Percentiles rank a stretch among this genome's conserved stretches.
Conservation (phyloP, 2,113 vertebrate genomes). For the Mustela nigripes region DNA sequence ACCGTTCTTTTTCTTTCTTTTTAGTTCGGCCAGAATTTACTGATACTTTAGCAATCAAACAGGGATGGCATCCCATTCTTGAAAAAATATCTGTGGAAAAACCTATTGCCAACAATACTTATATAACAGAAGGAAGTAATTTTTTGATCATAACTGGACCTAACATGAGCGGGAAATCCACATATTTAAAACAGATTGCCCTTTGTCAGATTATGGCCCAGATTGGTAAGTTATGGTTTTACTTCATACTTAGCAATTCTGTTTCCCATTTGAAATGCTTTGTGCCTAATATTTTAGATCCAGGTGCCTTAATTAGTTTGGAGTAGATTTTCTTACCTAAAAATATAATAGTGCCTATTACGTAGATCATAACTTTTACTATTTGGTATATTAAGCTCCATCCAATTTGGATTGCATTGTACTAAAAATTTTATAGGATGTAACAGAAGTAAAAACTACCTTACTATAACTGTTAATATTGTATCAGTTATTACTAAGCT, state of each 20-base stretch:
- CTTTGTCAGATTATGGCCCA: conserved; percentile 99
- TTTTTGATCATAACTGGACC: conserved; percentile 97
- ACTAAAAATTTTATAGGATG: neutral
- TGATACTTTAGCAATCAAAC: conserved; percentile 97
- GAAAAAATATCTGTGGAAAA: conserved; percentile 94
- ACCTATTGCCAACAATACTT: conserved; percentile 95
- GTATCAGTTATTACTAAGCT: neutral
- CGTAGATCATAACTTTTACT: neutral
- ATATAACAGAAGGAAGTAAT: conserved; percentile 96
- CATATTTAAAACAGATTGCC: conserved; percentile 97
- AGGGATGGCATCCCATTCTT: conserved; percentile 96
- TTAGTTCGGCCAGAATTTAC: conserved; percentile 98
- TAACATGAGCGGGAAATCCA: conserved; percentile 99
- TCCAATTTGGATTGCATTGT: neutral
- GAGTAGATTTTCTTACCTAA: conserved; percentile 48
- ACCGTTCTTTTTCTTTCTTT: conserved; percentile 37
- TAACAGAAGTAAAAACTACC: neutral
- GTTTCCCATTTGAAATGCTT: neutral
- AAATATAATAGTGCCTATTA: neutral
- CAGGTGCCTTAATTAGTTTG: neutral
- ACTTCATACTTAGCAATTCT: neutral
- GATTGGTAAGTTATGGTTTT: conserved; percentile 91
- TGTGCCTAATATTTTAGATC: neutral
- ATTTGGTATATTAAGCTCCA: neutral
- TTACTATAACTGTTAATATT: neutral